phyloP scores from a whole-genome alignment of 2,888 invertebrate genomes.

The Drosophila leonis region DNA sequence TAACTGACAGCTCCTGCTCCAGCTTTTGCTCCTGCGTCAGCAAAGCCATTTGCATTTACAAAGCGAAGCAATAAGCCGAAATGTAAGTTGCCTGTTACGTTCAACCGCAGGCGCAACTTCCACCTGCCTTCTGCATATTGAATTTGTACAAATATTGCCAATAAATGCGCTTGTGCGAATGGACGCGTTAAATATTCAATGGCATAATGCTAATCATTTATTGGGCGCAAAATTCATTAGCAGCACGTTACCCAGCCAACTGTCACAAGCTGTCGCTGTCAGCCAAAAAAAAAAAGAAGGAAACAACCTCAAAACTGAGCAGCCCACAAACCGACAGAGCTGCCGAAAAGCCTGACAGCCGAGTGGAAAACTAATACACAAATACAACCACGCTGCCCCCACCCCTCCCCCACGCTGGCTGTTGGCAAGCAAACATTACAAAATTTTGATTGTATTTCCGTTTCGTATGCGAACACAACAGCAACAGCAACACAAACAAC shows the following conservation, averaged over 20 bases:
- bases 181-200: slow-evolving; percentile 70
- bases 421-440: slow-evolving; percentile 74
- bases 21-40: too few species aligned
- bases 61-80: slow-evolving; percentile 9
- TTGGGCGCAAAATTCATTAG: slow-evolving; percentile 73
- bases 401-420: slow-evolving; percentile 1
- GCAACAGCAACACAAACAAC: background rate
- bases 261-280: slow-evolving; percentile 55
- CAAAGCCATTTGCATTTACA: slow-evolving; percentile 62
- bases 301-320: slow-evolving; percentile 13
- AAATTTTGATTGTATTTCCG: slow-evolving; percentile 81
- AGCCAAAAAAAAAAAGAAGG: background rate
- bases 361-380: slow-evolving; percentile 52
- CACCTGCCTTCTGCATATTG: slow-evolving; percentile 41
- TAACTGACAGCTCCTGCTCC: slow-evolving; percentile 59
- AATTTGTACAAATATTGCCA: slow-evolving; percentile 63
- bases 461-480: slow-evolving; percentile 69
- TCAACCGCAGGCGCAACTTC: slow-evolving; percentile 6
- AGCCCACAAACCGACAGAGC: slow-evolving; percentile 19
- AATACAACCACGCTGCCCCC: slow-evolving; percentile 8
- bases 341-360: slow-evolving; percentile 27
- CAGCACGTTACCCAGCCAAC: slow-evolving; percentile 46
- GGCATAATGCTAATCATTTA: slow-evolving; percentile 76
- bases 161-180: slow-evolving; percentile 60
- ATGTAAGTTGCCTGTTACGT: slow-evolving; percentile 51